These are phyloP conservation scores for Hafferia zeledoni DNA, from an alignment of 2,797 vertebrate genomes.

Conservation along the genomic window DNA sequence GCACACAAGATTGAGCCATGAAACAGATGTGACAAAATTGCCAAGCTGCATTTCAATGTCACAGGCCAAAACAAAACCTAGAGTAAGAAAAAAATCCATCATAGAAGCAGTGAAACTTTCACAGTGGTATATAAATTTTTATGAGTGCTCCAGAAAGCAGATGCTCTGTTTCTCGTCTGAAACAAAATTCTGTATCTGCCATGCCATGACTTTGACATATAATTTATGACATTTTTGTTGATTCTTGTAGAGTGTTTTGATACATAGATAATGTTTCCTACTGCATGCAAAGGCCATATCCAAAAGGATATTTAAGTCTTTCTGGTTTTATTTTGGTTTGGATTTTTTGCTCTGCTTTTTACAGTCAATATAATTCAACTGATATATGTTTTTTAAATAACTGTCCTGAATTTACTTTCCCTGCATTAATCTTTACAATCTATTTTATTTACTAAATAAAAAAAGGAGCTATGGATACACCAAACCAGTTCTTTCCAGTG, in stretches of 20 bases:
- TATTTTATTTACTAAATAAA: constrained; percentile 37
- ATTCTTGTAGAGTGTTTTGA: neutral
- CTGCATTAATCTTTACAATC: neutral
- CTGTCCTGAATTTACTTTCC: neutral
- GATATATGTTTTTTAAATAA: neutral
- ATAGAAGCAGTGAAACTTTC: neutral
- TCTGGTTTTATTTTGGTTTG: neutral
- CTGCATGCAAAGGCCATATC: neutral
- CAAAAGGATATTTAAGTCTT: neutral
- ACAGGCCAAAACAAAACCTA: neutral
- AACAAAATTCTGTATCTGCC: neutral
- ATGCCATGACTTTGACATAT: neutral
- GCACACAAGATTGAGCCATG: neutral
- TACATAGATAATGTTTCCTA: neutral
- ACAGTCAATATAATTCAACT: neutral
- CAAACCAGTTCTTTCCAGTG: constrained; percentile 16
- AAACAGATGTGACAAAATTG: neutral
- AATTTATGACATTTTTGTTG: neutral
- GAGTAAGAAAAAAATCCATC: neutral
- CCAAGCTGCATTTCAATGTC: neutral
- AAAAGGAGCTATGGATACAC: neutral
- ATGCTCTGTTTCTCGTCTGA: neutral
- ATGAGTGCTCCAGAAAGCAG: neutral
- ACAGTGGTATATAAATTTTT: neutral
- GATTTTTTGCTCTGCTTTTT: neutral